Percentiles rank a stretch among this genome's conserved stretches.
phyloP scores from a whole-genome alignment of 2,888 invertebrate genomes.

The Sympetrum striolatum region DNA sequence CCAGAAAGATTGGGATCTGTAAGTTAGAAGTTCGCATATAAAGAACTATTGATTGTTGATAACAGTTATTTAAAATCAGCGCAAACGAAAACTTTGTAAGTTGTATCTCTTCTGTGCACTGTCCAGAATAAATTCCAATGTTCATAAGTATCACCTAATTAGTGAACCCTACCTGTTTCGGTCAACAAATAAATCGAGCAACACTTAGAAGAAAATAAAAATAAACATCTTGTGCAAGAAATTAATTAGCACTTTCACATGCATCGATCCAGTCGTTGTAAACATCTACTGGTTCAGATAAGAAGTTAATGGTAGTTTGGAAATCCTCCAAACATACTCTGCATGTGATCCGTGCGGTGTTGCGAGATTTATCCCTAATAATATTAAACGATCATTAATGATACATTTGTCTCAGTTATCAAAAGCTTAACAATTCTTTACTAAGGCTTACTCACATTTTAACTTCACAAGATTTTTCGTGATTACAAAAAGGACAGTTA shows the following conservation, averaged over 20 bases:
- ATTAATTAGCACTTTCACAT: conserved; percentile 91
- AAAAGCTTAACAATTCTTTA: neutral
- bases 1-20: neutral
- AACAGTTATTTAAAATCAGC: neutral
- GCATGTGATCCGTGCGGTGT: conserved; percentile 94
- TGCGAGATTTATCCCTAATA: conserved; percentile 89
- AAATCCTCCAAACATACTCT: conserved; percentile 96
- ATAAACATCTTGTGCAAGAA: neutral
- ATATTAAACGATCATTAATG: conserved; percentile 46
- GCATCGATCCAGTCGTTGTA: conserved; percentile 99
- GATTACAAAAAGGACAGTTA: conserved; percentile 99
- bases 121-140: neutral
- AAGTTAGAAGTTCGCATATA: neutral
- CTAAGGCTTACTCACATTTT: conserved; percentile 80
- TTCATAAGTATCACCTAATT: neutral
- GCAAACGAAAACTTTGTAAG: neutral
- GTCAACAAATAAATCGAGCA: neutral
- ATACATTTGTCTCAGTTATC: neutral
- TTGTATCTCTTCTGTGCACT: neutral
- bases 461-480: conserved; percentile 98
- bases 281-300: conserved; percentile 97
- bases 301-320: conserved; percentile 93
- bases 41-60: neutral
- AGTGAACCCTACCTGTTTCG: neutral
- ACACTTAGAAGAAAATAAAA: neutral